Base-by-base conservation (phyloP, 2,797 vertebrate species). In the Gila robusta region DNA sequence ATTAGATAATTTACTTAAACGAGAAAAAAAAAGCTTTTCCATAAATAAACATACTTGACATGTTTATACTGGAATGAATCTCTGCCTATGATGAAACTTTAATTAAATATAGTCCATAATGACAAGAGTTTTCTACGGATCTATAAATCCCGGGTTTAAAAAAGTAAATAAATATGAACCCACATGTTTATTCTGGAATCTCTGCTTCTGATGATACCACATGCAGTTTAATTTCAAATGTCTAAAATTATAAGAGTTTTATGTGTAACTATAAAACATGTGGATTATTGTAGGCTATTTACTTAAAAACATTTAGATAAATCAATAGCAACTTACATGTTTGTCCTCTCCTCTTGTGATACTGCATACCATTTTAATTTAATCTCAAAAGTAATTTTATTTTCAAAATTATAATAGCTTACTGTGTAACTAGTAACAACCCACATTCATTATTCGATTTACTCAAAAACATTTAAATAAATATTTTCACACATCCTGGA, bases 21-120 rank as follows among this genome's bases (percentile, higher is more conserved):
- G 26, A 62, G 10, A 5, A n/a, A 47, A 62, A 41, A 62, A 41
- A 70, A 37, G 28, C 44, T 69, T 70, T 81, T 41, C 49, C 44
- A 80, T 79, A 66, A 81, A 81, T 54, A 81, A 56, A 71, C 14
- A 81, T n/a, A n/a, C 5, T 28, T n/a, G n/a, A 49, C 26, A 67
- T 66, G 39, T 66, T 62, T 74, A 83, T 26, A 8, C 47, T 62
- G 26, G 19, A 82, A 21, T 21, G 26, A 73, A 14, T 14, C 17
- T 62, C 37, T 44, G n/a, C 4, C n/a, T n/a, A 12, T 59, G 19
- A 74, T 83, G 19, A 64, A 49, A 64, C 39, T 32, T 73, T n/a
- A 74, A 74, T 82, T 14, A 28, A 32, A 44, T 73, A 11, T 59
- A 70, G 12, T 70, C 21, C 11, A 39, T 37, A 59, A 59, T 56